Evolutionary conservation across 2,797 vertebrate genomes (phyloP), one percentile per base, ranked within the genome.

Genomic region (Sandelia bainsii): DNA sequence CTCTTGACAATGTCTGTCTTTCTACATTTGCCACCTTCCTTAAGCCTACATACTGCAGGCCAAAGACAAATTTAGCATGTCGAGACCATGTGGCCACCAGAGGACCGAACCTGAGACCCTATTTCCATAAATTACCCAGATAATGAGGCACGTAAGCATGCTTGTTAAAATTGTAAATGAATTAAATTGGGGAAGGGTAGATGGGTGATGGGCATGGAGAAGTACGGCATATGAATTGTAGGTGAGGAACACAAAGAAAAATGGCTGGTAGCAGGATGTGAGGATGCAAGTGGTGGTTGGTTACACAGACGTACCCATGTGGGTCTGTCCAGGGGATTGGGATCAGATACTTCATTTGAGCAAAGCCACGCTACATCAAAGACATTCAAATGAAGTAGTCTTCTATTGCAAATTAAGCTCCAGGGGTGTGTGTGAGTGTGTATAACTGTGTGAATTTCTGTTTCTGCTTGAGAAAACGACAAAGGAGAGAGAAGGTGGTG

Each of bases 111-210:
- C 68, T 23, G 52, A 78, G 84, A 85, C 78, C 89, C 81, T 90
- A 93, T 94, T 91, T 94, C 86, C 89, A 93, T 94, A 94, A 94
- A 94, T 94, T 93, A 93, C 80, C 84, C 87, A 88, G 88, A 92
- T 93, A 92, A 87, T 73, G 72, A 88, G 80, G 72, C 89, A 89
- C 82, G 73, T 93, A 93, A 94, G 89, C 85, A 79, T 65, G 82
- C 91, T 91, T 89, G 90, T 92, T 93, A 92, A 93, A 93, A 93
- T 72, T 89, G 84, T 90, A 93, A 94, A 93, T 93, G 68, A 93
- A 92, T 88, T 68, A 77, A 87, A 84, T 60, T 75, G 65, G 44
- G 44, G 39, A 50, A 64, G 45, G 58, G 64, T 64, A 29, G 61
- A 75, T 22, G 59, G 72, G 60, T 54, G 72, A 75, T 51, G 51